Base-by-base conservation (phyloP, 2,797 vertebrate species). In the Glyptemys insculpta region DNA sequence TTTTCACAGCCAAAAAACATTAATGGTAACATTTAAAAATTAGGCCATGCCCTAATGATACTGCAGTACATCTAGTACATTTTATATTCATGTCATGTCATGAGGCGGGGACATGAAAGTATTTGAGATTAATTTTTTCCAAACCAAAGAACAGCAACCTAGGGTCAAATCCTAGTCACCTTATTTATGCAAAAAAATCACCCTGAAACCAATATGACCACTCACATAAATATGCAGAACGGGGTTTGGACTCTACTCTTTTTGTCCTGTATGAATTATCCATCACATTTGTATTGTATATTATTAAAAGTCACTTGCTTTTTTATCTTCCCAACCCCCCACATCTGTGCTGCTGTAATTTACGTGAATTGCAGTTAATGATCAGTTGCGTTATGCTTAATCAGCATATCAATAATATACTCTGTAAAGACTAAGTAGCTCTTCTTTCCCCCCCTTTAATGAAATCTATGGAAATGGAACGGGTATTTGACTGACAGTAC, bases 301-400 rank as follows among this genome's bases (percentile, higher is more conserved):
- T 97, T 96, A 97, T 79, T 88, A 87, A 93, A 72, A 97, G 92
- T 91, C 88, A 97, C 95, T 95, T 91, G 95, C 90, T 95, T 94
- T 83, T 65, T 93, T 56, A 87, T 94, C 92, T 83, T 81, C 86
- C 94, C 89, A 95, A 54, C 92, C 95, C 93, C 21, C 97, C 95
- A 94, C 96, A 97, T 92, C 95, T 96, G 86, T 94, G 85, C 93
- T 96, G 93, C 91, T 94, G 93, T 82, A 97, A 97, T 96, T 98
- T 97, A 96, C 25, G 86, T 97, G 91, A 98, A 91, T 96, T 94
- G 90, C 87, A 3, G 87, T 81, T 98, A 93, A 93, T 95, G 88
- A 98, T 97, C 97, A 93, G 94, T 98, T 97, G 86, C 37, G 44
- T 95, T 97, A 94, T 97, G 96, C 90, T 96, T 96, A 96, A 97